Evolutionary conservation across 2,888 invertebrate species (phyloP), one percentile per base, ranked within the genome.

Genomic region (Polydesmus complanatus): DNA sequence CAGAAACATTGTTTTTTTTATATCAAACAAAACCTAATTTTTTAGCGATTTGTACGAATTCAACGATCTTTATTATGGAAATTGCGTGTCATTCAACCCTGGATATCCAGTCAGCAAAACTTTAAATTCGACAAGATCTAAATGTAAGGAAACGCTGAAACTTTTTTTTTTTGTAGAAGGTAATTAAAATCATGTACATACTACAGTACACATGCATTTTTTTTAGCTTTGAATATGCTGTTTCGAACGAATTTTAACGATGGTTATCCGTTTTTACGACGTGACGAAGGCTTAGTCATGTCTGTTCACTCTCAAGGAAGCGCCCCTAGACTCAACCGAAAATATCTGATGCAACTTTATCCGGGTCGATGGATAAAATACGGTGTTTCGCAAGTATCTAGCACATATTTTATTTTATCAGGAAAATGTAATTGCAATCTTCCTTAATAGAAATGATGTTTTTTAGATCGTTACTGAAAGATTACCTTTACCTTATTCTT

Each of bases 31-130:
- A 37, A 8, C 37, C 5, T 37, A 5, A 14, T n/a, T n/a, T 37
- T 37, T 8, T 14, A 54, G 54, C 5, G 5, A 54, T 8, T 11
- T 54, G 23, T 25, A 19, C 22, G 1, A n/a, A 1, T 59, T 59
- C 19, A 59, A 59, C 23, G 51, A 54, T 18, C 26, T 59, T 14
- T 59, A 54, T 54, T 59, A 59, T 26, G 59, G 59, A 27, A 59
- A 59, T 21, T 59, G 59, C 48, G 25, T 59, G 22, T 54, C 59
- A 11, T 59, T 54, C 25, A 59, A 59, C 21, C 54, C 59, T 3
- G 59, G 59, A 2, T 59, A 54, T 37, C 23, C 25, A 18, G 8
- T 18, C 11, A 2, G 2, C 5, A 25, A 23, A 14, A 14, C 22
- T 2, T 5, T 51, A 2, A 58, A 27, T 26, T 22, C 51, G n/a